Percentiles rank a stretch among this genome's conserved stretches.
Conservation (phyloP, 2,113 vertebrate genomes). For the Phyllostomus discolor region DNA sequence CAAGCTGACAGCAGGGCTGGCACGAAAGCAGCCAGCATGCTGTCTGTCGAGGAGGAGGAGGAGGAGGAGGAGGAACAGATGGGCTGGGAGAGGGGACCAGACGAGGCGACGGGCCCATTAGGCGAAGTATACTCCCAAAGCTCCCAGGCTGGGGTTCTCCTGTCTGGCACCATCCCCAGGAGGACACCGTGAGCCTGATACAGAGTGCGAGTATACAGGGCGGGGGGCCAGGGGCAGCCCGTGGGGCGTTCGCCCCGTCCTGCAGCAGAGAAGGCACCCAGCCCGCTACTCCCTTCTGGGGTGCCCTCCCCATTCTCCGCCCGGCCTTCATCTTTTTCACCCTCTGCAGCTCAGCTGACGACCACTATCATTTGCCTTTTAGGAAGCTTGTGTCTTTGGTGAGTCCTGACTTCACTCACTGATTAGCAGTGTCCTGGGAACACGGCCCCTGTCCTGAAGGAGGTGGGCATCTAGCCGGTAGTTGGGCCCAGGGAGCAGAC, state of each 20-base stretch:
- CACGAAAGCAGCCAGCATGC: neutral
- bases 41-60: neutral
- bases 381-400: neutral
- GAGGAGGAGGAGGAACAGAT: constrained; percentile 17
- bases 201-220: neutral
- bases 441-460: neutral
- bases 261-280: neutral
- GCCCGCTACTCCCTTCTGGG: neutral
- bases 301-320: neutral
- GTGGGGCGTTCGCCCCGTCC: neutral
- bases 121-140: neutral
- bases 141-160: neutral
- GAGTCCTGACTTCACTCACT: neutral
- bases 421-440: neutral
- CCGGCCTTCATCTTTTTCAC: no score
- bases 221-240: neutral
- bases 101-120: neutral
- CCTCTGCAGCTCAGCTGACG: neutral
- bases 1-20: neutral
- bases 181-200: neutral
- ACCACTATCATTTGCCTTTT: neutral
- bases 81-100: constrained; percentile 2
- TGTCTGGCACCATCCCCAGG: neutral
- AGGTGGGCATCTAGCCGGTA: neutral
- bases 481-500: neutral